Percentiles rank a stretch among this genome's conserved stretches.
Evolutionary conservation across 1,140 invertebrate genomes (phyloP).

Genomic region (Hylaeus anthracinus): DNA sequence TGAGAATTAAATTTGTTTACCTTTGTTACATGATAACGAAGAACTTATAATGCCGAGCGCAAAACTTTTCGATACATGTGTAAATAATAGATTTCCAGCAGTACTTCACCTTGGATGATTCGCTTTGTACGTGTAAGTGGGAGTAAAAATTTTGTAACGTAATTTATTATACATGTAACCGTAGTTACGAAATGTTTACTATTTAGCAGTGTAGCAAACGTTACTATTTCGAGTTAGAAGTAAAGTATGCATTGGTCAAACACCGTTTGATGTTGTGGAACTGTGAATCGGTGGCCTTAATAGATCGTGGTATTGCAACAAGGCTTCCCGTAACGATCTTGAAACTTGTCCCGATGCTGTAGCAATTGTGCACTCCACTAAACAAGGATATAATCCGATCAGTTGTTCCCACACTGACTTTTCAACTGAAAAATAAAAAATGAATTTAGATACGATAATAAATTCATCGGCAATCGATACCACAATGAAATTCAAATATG

Average conservation of each 20-base stretch:
- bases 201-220: slow-evolving; percentile 51
- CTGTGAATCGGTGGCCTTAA: slow-evolving; percentile 85
- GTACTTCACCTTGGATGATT: slow-evolving; percentile 28
- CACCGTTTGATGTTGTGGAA: slow-evolving; percentile 75
- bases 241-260: slow-evolving; percentile 75
- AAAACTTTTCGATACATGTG: neutral
- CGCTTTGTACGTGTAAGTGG: slow-evolving; percentile 13
- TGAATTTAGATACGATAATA: neutral
- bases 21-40: slow-evolving; percentile 16
- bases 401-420: slow-evolving; percentile 95
- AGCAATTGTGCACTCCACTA: slow-evolving; percentile 94
- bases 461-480: neutral
- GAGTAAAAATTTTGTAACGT: slow-evolving; percentile 31
- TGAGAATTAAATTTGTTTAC: slow-evolving; percentile 13
- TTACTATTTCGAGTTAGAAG: slow-evolving; percentile 64
- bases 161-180: slow-evolving; percentile 22
- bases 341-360: slow-evolving; percentile 89
- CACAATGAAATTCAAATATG: too few species aligned
- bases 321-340: slow-evolving; percentile 90
- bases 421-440: slow-evolving; percentile 86
- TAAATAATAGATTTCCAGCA: slow-evolving; percentile 4
- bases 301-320: slow-evolving; percentile 94
- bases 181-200: slow-evolving; percentile 41
- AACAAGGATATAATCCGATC: slow-evolving; percentile 93
- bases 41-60: neutral